Evolutionary conservation across 2,113 vertebrate species (phyloP).

Genomic region (Oryzias celebensis): DNA sequence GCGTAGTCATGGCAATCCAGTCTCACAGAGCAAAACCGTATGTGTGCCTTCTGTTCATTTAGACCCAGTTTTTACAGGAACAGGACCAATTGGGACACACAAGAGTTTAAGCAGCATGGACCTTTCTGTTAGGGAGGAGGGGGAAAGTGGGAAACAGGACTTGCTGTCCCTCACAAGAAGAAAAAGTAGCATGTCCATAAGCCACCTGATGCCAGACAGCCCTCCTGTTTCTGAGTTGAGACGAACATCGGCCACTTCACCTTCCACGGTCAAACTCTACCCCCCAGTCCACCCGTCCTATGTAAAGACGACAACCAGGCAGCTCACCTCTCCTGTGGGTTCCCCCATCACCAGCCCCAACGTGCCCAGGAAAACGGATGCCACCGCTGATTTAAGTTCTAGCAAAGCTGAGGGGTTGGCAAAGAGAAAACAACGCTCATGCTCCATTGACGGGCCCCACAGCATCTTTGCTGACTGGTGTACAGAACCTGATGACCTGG

Average conservation of each 20-base stretch:
- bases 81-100: slow-evolving; percentile 37
- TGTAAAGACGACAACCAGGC: slow-evolving; percentile 94
- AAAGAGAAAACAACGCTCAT: slow-evolving; percentile 78
- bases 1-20: slow-evolving; percentile 5
- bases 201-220: slow-evolving; percentile 58
- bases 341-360: slow-evolving; percentile 85
- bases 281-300: slow-evolving; percentile 87
- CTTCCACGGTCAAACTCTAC: slow-evolving; percentile 80
- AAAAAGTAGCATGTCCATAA: slow-evolving; percentile 62
- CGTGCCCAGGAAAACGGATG: slow-evolving; percentile 74
- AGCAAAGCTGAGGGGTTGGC: slow-evolving; percentile 50
- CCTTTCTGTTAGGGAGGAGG: slow-evolving; percentile 53
- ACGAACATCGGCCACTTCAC: slow-evolving; percentile 43
- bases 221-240: slow-evolving; percentile 61
- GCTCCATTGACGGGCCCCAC: slow-evolving; percentile 78
- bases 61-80: slow-evolving; percentile 20
- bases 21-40: slow-evolving; percentile 14
- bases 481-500: slow-evolving; percentile 66
- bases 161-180: slow-evolving; percentile 56
- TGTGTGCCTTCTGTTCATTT: slow-evolving; percentile 37
- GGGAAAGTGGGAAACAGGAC: slow-evolving; percentile 29
- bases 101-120: slow-evolving; percentile 71
- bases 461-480: slow-evolving; percentile 85
- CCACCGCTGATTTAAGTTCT: slow-evolving; percentile 21
- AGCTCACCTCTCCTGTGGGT: slow-evolving; percentile 85